phyloP scores from a whole-genome alignment of 1,140 invertebrate species.

The Cheumatopsyche charites region DNA sequence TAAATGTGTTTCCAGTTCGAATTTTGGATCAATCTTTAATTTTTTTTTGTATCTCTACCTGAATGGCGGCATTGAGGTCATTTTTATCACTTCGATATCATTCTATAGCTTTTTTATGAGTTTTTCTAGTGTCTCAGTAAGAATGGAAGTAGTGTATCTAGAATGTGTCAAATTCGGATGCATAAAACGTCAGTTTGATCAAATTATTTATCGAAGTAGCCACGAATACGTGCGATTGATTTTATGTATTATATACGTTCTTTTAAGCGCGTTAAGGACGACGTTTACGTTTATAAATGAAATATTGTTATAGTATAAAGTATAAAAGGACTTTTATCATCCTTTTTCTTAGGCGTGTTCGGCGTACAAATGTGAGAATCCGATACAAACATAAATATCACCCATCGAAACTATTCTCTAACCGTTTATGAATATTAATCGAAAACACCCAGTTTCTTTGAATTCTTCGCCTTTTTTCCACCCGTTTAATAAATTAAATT shows the following conservation, averaged over 20 bases:
- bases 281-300: no score
- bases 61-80: neutral
- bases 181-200: no score
- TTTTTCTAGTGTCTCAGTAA: neutral
- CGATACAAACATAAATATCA: conserved; percentile 20
- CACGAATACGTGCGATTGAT: no score
- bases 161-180: no score
- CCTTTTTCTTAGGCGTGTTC: no score
- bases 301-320: no score
- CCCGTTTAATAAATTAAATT: conserved; percentile 28
- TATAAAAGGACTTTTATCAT: no score
- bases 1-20: no score
- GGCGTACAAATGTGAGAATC: conserved; percentile 7
- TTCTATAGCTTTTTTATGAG: neutral
- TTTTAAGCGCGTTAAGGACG: no score
- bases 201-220: no score
- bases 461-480: conserved; percentile 6
- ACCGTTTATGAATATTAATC: conserved; percentile 18
- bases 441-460: conserved; percentile 14
- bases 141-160: neutral
- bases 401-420: neutral
- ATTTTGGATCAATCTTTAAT: neutral
- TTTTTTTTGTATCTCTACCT: neutral
- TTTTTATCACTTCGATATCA: conserved; percentile 23
- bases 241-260: no score